Percentiles rank a stretch among this genome's conserved stretches.
phyloP scores from a whole-genome alignment of 2,888 invertebrate genomes.

The Rhaphigaster nebulosa region DNA sequence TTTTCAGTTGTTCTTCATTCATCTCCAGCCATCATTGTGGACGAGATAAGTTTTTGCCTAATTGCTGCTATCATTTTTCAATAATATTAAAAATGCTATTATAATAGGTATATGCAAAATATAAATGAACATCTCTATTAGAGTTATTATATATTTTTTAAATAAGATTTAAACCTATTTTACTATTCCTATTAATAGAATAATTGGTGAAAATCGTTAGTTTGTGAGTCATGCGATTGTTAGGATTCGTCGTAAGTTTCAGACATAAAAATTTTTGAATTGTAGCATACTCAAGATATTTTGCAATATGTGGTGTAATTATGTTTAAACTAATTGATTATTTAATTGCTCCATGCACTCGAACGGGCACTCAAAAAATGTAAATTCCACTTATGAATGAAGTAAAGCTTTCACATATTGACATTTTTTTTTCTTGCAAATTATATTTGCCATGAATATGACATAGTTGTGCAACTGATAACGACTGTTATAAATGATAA shows the following conservation, averaged over 20 bases:
- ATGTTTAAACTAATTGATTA: not conserved
- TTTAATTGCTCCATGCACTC: not conserved
- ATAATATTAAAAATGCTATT: no score
- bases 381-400: not conserved
- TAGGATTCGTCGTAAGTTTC: not conserved
- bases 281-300: not conserved
- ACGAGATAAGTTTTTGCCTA: no score
- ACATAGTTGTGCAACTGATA: not conserved
- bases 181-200: not conserved
- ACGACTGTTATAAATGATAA: slow-evolving; percentile 17
- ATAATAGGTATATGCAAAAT: no score
- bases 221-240: not conserved
- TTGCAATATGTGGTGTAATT: not conserved
- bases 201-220: not conserved
- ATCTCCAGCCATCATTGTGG: no score
- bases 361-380: not conserved
- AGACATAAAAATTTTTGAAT: not conserved
- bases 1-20: no score
- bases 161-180: no score
- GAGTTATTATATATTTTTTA: no score
- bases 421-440: not conserved
- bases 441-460: slow-evolving; percentile 12
- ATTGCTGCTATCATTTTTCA: no score
- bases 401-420: not conserved
- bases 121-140: no score